phyloP scores from a whole-genome alignment of 2,113 vertebrate species.

The Tenebrosternarchus preto region DNA sequence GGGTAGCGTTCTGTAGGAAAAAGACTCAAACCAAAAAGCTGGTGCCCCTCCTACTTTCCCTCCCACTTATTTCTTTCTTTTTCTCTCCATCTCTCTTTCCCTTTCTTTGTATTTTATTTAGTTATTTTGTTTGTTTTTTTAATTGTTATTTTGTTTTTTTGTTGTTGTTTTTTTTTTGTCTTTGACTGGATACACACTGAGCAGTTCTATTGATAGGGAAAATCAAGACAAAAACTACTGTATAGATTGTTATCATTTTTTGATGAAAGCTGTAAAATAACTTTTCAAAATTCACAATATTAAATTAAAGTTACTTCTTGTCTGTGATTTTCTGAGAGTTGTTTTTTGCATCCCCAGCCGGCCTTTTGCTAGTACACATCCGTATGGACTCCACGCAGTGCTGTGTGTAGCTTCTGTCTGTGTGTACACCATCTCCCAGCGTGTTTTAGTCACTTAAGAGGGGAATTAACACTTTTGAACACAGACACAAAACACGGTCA shows the following conservation, averaged over 20 bases:
- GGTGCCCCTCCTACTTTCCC: conserved; percentile 75
- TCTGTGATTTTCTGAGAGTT: conserved; percentile 78
- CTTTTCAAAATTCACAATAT: conserved; percentile 99
- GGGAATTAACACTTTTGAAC: too few species aligned
- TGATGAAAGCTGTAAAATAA: conserved; percentile 96
- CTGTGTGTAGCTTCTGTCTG: too few species aligned
- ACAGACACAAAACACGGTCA: too few species aligned
- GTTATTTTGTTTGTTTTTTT: conserved; percentile 48
- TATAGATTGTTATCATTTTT: conserved; percentile 96
- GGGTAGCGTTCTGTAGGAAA: conserved; percentile 50
- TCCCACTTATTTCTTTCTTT: background rate
- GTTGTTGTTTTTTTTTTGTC: conserved; percentile 38
- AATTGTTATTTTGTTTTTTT: background rate
- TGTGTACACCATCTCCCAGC: too few species aligned
- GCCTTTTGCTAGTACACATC: background rate
- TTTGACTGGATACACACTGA: conserved; percentile 88
- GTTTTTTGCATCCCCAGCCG: conserved; percentile 76
- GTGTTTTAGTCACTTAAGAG: too few species aligned
- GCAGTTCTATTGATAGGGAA: conserved; percentile 81
- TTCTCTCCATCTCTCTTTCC: background rate
- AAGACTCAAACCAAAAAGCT: conserved; percentile 66
- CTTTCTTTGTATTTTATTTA: background rate
- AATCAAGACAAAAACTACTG: conserved; percentile 89
- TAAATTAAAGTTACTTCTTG: conserved; percentile 99
- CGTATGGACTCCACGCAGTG: too few species aligned